These are phyloP conservation scores for Patiria miniata DNA, from an alignment of 35 echinoderm and acorn worm species.

Conservation along the genomic window DNA sequence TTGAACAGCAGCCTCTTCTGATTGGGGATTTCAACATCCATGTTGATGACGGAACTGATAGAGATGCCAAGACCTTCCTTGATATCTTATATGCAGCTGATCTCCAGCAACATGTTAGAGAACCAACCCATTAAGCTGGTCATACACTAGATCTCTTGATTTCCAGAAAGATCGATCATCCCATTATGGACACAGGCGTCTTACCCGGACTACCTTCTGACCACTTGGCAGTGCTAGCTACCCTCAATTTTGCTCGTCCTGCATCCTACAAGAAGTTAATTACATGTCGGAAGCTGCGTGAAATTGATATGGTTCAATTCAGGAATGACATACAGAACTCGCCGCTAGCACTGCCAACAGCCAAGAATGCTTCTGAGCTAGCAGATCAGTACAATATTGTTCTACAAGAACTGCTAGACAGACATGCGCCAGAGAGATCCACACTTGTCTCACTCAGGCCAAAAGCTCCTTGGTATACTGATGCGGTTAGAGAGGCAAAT, in stretches of 20 bases:
- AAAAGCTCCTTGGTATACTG: slow-evolving; percentile 37
- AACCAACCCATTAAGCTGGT: slow-evolving; percentile 43
- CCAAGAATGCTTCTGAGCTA: background rate
- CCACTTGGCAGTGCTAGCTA: slow-evolving; percentile 11
- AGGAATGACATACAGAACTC: background rate
- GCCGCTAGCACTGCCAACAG: background rate
- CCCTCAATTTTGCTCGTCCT: slow-evolving; percentile 15
- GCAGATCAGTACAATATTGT: slow-evolving; percentile 23
- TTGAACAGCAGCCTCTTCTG: background rate
- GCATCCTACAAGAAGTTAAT: background rate
- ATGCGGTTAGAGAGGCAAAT: slow-evolving; percentile 30
- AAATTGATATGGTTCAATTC: slow-evolving; percentile 12
- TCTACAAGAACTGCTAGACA: slow-evolving; percentile 32
- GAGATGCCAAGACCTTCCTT: slow-evolving; percentile 40
- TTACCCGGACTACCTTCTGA: slow-evolving; percentile 21
- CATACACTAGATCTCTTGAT: slow-evolving; percentile 62
- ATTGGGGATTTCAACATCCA: too few species aligned
- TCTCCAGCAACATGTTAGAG: slow-evolving; percentile 54
- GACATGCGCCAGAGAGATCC: slow-evolving; percentile 42
- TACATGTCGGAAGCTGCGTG: slow-evolving; percentile 19
- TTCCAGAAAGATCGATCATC: slow-evolving; percentile 26
- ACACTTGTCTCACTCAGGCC: slow-evolving; percentile 33
- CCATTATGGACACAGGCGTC: background rate
- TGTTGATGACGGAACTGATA: slow-evolving; percentile 40
- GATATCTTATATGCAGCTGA: slow-evolving; percentile 17